Evolutionary conservation across 2,888 invertebrate species (phyloP).

Genomic region (Nemapogon koenigi): DNA sequence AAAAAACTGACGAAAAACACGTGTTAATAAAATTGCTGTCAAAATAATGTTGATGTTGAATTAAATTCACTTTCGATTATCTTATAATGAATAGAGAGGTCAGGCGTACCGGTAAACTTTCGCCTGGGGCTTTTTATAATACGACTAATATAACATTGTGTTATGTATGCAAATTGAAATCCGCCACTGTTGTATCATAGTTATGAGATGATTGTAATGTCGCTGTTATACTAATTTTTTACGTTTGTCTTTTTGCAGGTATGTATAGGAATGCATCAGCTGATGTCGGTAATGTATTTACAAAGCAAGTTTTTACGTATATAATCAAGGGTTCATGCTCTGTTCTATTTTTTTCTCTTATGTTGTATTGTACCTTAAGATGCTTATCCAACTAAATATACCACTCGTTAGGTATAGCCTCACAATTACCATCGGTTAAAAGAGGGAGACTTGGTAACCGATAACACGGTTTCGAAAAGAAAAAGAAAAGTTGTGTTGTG

Average conservation of each 20-base stretch:
- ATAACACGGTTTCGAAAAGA: too few species aligned
- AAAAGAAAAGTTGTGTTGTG: too few species aligned
- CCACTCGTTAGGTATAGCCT: too few species aligned
- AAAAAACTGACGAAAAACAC: slow-evolving; percentile 24
- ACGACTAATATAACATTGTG: slow-evolving; percentile 25
- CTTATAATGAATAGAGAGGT: slow-evolving; percentile 52
- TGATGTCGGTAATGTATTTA: slow-evolving; percentile 1
- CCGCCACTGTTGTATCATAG: slow-evolving; percentile 30
- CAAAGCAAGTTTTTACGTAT: too few species aligned
- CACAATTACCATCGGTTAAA: too few species aligned
- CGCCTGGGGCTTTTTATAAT: slow-evolving; percentile 30
- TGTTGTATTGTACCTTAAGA: too few species aligned
- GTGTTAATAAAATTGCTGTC: slow-evolving; percentile 36
- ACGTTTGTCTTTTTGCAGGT: neutral
- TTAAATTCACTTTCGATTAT: slow-evolving; percentile 59
- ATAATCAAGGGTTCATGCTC: too few species aligned
- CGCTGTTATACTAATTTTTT: slow-evolving; percentile 8
- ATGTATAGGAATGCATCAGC: neutral
- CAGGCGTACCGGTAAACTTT: slow-evolving; percentile 42
- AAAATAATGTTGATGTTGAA: slow-evolving; percentile 38
- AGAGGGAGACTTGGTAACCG: too few species aligned
- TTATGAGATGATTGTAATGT: slow-evolving; percentile 36
- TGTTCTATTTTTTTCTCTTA: too few species aligned
- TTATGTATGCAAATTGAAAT: slow-evolving; percentile 29
- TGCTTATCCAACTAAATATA: too few species aligned